Conservation (phyloP, 2,797 vertebrate species). For the Cossypha niveicapilla region DNA sequence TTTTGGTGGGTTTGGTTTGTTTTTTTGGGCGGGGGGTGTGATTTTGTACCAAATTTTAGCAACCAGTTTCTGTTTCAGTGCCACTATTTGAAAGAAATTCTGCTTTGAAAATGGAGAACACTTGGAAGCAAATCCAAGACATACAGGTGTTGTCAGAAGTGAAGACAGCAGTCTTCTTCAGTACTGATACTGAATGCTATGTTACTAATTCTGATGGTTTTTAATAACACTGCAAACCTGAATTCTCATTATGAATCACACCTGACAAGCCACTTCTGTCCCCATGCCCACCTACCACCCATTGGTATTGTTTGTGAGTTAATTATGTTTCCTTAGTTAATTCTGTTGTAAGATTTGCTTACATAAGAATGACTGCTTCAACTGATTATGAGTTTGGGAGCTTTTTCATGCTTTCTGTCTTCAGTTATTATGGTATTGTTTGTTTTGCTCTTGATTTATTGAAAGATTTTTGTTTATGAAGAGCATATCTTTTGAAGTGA, state of each 20-base stretch:
- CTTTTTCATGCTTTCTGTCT: not conserved
- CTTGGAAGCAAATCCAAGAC: not conserved
- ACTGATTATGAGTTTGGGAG: not conserved
- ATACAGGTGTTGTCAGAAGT: not conserved
- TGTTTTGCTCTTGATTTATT: not conserved
- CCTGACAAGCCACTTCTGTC: not conserved
- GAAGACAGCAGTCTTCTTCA: not conserved
- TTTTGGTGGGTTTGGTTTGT: not conserved
- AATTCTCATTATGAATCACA: not conserved
- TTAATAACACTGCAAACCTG: not conserved
- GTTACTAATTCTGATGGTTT: not conserved
- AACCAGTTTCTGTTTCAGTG: not conserved
- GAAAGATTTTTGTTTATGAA: not conserved
- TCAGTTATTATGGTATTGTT: not conserved
- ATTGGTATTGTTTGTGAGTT: not conserved
- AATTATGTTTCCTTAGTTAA: not conserved
- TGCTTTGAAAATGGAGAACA: not conserved
- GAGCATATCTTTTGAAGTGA: not conserved
- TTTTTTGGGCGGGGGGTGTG: accelerated
- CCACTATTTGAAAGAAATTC: not conserved
- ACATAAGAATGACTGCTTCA: not conserved
- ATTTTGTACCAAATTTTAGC: not conserved
- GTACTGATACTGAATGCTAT: accelerated
- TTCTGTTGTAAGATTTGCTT: not conserved
- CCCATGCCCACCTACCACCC: not conserved